Percentiles rank a stretch among this genome's conserved stretches.
phyloP scores from a whole-genome alignment of 1,140 invertebrate genomes.

The Orius insidiosus region DNA sequence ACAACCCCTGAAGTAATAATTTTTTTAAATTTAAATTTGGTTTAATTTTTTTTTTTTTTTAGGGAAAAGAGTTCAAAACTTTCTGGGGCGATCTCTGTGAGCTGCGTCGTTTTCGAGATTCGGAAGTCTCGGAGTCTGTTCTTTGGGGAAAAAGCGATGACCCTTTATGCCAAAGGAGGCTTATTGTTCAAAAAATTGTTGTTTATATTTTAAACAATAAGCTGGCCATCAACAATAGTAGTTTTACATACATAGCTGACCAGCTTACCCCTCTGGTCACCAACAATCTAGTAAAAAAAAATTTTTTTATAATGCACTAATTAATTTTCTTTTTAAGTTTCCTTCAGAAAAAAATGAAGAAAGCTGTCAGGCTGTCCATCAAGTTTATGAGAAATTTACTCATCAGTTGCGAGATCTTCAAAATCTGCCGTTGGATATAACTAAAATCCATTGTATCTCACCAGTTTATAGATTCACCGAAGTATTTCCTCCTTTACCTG shows the following conservation, averaged over 20 bases:
- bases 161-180: conserved; percentile 39
- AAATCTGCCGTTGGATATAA: conserved; percentile 62
- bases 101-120: conserved; percentile 76
- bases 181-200: conserved; percentile 51
- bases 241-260: not conserved
- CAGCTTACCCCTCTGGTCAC: conserved; percentile 1
- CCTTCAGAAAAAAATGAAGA: conserved; percentile 39
- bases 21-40: not conserved
- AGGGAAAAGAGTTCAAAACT: not conserved
- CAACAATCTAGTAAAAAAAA: not conserved
- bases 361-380: conserved; percentile 37
- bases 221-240: conserved; percentile 28
- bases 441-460: conserved; percentile 51
- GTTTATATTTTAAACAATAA: conserved; percentile 50
- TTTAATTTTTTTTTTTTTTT: not conserved
- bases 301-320: not conserved
- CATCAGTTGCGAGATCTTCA: conserved; percentile 48
- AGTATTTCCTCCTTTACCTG: conserved; percentile 36
- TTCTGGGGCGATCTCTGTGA: conserved; percentile 80
- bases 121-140: conserved; percentile 69
- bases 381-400: conserved; percentile 48
- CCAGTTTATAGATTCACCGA: conserved; percentile 51
- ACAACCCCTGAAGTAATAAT: conserved; percentile 53
- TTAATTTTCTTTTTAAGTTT: conserved; percentile 2
- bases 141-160: conserved; percentile 43